Percentiles rank a stretch among this genome's conserved stretches.
Evolutionary conservation across 2,888 invertebrate species (phyloP).

Genomic region (Ophioninae sp.): DNA sequence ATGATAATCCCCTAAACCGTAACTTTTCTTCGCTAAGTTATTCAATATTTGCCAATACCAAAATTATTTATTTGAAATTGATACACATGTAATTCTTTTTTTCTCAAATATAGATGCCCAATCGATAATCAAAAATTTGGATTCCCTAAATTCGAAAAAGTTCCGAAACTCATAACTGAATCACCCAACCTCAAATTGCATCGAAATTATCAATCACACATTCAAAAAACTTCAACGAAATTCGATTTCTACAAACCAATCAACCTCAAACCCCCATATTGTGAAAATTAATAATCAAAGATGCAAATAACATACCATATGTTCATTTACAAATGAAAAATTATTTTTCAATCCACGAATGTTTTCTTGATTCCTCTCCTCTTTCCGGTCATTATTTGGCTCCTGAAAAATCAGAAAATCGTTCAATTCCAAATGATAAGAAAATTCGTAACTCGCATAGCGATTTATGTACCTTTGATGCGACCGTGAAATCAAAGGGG

Average conservation of each 20-base stretch:
- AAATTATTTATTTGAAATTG: background rate
- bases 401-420: slow-evolving; percentile 21
- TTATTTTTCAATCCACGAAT: slow-evolving; percentile 8
- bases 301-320: background rate
- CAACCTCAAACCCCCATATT: background rate
- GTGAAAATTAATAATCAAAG: background rate
- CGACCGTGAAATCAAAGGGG: slow-evolving; percentile 63
- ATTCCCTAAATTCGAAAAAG: background rate
- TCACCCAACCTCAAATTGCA: background rate
- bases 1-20: no score
- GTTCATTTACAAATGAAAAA: background rate
- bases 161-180: background rate
- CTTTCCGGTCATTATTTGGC: background rate
- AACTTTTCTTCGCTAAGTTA: background rate
- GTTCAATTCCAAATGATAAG: background rate
- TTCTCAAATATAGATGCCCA: background rate
- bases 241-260: background rate
- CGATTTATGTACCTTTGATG: slow-evolving; percentile 50
- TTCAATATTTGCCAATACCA: background rate
- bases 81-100: background rate
- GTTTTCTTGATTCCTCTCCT: background rate
- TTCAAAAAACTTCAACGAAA: background rate
- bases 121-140: background rate
- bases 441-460: slow-evolving; percentile 2
- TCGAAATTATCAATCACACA: background rate